phyloP scores from a whole-genome alignment of 2,113 vertebrate genomes.

The Elgaria multicarinata region DNA sequence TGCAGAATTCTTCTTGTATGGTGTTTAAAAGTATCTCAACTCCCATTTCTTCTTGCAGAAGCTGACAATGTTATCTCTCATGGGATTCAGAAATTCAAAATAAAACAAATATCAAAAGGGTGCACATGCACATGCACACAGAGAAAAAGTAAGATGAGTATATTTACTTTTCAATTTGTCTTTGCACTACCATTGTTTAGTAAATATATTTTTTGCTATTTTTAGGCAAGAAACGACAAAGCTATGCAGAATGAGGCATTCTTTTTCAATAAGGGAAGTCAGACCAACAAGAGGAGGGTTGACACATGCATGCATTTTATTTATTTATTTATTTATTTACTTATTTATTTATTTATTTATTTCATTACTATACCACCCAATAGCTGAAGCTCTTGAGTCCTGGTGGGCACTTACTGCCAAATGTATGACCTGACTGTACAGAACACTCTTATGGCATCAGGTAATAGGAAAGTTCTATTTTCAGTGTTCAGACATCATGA shows the following conservation, averaged over 20 bases:
- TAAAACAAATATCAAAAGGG: conserved; percentile 33
- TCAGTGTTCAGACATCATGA: background rate
- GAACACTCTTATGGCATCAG: background rate
- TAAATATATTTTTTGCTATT: conserved; percentile 23
- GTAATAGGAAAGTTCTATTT: background rate
- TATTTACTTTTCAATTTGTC: conserved; percentile 19
- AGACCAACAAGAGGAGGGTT: background rate
- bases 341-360: no score
- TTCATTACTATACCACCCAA: no score
- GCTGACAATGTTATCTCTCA: background rate
- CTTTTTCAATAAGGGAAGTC: conserved; percentile 2
- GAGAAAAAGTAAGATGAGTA: conserved; percentile 5
- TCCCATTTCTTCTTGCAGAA: background rate
- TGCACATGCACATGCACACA: background rate
- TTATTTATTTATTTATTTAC: no score
- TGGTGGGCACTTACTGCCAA: background rate
- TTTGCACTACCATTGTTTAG: conserved; percentile 15
- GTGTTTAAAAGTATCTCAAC: background rate
- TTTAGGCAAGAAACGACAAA: background rate
- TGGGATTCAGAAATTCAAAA: conserved; percentile 8
- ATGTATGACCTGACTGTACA: background rate
- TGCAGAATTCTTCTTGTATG: background rate
- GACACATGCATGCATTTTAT: background rate
- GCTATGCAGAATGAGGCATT: background rate
- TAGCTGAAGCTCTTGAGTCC: no score